Evolutionary conservation across 1,140 invertebrate genomes (phyloP).

Genomic region (Akabosia matsudoensis): DNA sequence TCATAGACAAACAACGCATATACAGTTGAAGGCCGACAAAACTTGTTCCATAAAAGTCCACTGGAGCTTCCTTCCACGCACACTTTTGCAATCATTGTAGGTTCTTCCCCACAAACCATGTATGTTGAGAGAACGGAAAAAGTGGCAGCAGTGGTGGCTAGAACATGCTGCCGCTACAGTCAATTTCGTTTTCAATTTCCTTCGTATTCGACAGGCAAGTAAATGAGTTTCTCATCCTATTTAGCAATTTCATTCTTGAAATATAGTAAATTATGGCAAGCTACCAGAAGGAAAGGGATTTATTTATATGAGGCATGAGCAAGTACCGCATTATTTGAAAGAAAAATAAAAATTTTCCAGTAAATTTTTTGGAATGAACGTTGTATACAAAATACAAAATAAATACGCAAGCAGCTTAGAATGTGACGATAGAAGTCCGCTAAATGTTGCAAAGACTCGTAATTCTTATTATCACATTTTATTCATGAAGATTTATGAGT

Average conservation of each 20-base stretch:
- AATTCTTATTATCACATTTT: background rate
- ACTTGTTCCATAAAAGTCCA: too few species aligned
- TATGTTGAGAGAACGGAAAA: background rate
- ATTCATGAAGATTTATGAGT: background rate
- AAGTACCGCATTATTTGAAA: too few species aligned
- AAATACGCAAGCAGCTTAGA: background rate
- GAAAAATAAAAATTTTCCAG: too few species aligned
- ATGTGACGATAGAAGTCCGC: background rate
- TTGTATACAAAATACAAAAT: background rate
- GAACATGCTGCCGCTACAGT: background rate
- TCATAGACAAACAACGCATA: background rate
- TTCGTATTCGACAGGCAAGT: constrained; percentile 16
- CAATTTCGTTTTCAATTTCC: constrained; percentile 24
- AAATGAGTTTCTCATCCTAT: constrained; percentile 21
- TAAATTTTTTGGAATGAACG: background rate
- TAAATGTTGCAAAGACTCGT: background rate
- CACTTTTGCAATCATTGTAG: too few species aligned
- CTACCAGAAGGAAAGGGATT: background rate
- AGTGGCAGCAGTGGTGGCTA: background rate
- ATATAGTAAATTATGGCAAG: background rate
- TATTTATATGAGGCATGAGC: background rate
- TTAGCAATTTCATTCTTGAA: constrained; percentile 7
- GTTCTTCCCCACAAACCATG: too few species aligned
- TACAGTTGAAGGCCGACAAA: too few species aligned
- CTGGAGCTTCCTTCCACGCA: too few species aligned